These are phyloP conservation scores for Agapornis canus DNA, from an alignment of 2,797 vertebrate species.

Conservation along the genomic window DNA sequence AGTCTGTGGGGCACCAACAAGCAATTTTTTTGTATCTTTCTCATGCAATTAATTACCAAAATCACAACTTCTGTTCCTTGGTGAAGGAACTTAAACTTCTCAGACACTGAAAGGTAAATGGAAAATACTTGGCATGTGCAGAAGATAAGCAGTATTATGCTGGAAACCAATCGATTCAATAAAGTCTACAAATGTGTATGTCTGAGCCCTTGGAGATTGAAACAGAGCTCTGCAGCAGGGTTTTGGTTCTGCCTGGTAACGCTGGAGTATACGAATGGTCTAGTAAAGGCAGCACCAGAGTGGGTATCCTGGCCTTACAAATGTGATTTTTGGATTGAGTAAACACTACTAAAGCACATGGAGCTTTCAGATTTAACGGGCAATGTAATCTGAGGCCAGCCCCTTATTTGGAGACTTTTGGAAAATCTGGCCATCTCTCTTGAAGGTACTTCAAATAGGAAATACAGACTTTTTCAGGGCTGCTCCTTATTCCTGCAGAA, in stretches of 20 bases:
- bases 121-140: not conserved
- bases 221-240: not conserved
- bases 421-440: not conserved
- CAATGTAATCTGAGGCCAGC: rapidly evolving
- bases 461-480: rapidly evolving
- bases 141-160: not conserved
- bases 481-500: not conserved
- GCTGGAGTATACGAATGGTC: rapidly evolving
- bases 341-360: not conserved
- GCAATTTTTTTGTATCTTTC: not conserved
- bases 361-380: not conserved
- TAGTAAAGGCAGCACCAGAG: not conserved
- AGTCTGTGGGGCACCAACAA: not conserved
- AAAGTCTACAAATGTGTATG: not conserved
- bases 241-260: rapidly evolving
- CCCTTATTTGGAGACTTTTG: not conserved
- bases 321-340: not conserved
- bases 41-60: not conserved
- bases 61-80: not conserved
- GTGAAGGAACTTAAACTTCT: not conserved
- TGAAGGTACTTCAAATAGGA: not conserved
- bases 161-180: no score
- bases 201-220: not conserved
- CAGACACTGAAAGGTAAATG: not conserved
- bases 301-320: not conserved